phyloP scores from a whole-genome alignment of 2,888 invertebrate genomes.

The Poecilus cupreus region DNA sequence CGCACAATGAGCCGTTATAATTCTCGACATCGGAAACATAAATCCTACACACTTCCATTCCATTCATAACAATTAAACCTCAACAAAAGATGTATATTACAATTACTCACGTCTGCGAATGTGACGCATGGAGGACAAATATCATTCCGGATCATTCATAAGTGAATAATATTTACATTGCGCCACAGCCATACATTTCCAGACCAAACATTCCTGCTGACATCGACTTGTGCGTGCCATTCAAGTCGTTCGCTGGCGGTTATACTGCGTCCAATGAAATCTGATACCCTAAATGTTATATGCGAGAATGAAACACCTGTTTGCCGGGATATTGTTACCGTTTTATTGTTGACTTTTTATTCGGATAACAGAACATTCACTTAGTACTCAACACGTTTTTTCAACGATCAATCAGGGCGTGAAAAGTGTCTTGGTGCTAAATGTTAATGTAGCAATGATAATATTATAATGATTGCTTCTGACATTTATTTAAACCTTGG shows the following conservation, averaged over 20 bases:
- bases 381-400: neutral
- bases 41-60: neutral
- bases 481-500: neutral
- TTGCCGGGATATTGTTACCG: neutral
- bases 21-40: neutral
- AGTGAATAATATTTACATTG: neutral
- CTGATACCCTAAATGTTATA: neutral
- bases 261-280: neutral
- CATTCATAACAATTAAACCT: neutral
- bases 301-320: neutral
- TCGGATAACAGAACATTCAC: neutral
- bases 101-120: neutral
- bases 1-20: neutral
- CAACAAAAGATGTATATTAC: neutral
- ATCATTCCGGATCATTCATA: constrained; percentile 5
- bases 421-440: neutral
- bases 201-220: neutral
- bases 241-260: neutral
- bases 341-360: neutral
- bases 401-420: neutral
- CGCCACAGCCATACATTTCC: neutral
- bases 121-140: constrained; percentile 9
- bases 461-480: no score
- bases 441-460: neutral
- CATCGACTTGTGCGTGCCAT: neutral